Evolutionary conservation across 2,888 invertebrate genomes (phyloP), one percentile per base, ranked within the genome.

Genomic region (Tiliacea aurago): DNA sequence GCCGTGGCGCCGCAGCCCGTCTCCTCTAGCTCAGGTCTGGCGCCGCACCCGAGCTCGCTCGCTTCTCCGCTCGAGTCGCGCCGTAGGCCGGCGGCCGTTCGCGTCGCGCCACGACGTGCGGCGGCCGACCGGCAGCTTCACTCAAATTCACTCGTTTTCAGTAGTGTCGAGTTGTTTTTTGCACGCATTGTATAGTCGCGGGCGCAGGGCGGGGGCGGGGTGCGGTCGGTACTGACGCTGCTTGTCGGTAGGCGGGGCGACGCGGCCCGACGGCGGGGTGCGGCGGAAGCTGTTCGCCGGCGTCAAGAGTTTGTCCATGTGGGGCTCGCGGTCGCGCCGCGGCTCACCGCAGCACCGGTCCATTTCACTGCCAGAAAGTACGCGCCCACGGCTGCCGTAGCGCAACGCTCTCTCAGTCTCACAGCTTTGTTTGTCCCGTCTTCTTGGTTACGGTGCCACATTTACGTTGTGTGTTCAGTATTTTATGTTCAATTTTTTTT

Each of bases 361-460:
- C 97, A 98, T 98, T 97, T 98, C 98, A 94, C 97, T 98, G 95
- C 98, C 98, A 94, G 98, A 98, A 98, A 98, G 98, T 98, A 98
- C 97, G 97, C 94, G 94, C 93, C 92, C 93, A 90, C 90, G 92
- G 92, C 92, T 92, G 92, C 90, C 91, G 92, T 95, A 95, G 95
- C 93, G 92, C 93, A 94, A 90, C 91, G 93, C 93, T 94, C 93
- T 94, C 91, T 94, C 91, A 91, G 91, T 93, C 92, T 91, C 94
- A 94, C 94, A 91, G 93, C 96, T 95, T 96, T 96, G 88, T 93
- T 94, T 95, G 94, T 95, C 94, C 93, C 93, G 93, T 94, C 93
- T 92, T 91, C 91, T 92, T 91, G 93, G 91, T 94, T 93, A 92
- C 92, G 91, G 93, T 93, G 94, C 93, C 93, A 93, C 93, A 88